Evolutionary conservation across 2,888 invertebrate species (phyloP).

Genomic region (Drosophila kuntzei): DNA sequence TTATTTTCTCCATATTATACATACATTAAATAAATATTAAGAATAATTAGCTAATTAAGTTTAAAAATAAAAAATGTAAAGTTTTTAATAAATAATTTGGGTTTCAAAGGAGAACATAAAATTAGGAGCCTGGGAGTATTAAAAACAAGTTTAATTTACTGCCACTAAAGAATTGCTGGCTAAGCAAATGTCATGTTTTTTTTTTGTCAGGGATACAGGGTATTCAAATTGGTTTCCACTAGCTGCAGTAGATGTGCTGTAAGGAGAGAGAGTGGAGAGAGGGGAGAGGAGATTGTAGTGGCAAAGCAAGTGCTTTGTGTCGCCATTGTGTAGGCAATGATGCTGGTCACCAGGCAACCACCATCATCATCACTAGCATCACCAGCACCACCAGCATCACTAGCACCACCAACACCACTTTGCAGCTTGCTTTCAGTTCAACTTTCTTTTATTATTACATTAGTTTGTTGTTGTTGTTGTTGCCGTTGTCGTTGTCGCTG

Average conservation of each 20-base stretch:
- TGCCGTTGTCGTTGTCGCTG: slow-evolving; percentile 37
- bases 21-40: no score
- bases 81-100: no score
- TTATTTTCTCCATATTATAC: no score
- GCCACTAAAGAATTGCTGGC: neutral
- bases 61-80: no score
- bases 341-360: slow-evolving; percentile 54
- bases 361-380: slow-evolving; percentile 4
- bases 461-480: slow-evolving; percentile 49
- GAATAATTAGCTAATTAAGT: no score
- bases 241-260: slow-evolving; percentile 14
- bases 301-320: slow-evolving; percentile 49
- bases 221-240: slow-evolving; percentile 45
- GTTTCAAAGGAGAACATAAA: no score
- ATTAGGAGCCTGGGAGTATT: neutral
- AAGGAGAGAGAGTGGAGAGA: neutral
- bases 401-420: neutral
- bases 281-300: slow-evolving; percentile 1
- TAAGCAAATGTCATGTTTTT: neutral
- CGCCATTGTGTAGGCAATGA: slow-evolving; percentile 51
- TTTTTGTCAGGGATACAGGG: slow-evolving; percentile 4
- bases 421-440: slow-evolving; percentile 53
- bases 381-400: neutral
- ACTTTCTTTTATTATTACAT: slow-evolving; percentile 72
- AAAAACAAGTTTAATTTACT: neutral